Percentiles rank a stretch among this genome's conserved stretches.
phyloP scores from a whole-genome alignment of 2,888 invertebrate genomes.

The Abrostola tripartita region DNA sequence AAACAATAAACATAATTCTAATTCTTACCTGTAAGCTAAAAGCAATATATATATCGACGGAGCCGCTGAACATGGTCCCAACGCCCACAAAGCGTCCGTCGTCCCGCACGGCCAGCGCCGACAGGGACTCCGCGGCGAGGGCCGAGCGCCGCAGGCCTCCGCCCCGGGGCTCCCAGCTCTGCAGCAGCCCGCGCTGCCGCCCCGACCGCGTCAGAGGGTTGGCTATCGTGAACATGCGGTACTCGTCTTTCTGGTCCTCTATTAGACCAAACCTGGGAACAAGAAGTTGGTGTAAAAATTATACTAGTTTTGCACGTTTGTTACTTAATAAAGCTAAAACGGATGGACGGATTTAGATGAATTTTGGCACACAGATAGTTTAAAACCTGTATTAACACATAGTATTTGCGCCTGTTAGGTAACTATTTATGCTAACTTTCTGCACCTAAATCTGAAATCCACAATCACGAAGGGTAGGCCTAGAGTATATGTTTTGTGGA shows the following conservation, averaged over 20 bases:
- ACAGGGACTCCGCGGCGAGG: conserved; percentile 92
- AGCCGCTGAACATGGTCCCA: conserved; percentile 98
- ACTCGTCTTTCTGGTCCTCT: conserved; percentile 90
- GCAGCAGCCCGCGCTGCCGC: conserved; percentile 92
- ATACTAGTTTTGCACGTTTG: too few species aligned
- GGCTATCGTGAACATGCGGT: conserved; percentile 92
- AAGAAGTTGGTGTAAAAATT: too few species aligned
- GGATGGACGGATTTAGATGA: too few species aligned
- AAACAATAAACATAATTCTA: too few species aligned
- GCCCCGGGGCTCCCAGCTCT: conserved; percentile 91
- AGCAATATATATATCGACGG: conserved; percentile 96
- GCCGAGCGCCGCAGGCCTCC: conserved; percentile 88
- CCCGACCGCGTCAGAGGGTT: conserved; percentile 93
- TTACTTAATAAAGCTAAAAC: too few species aligned
- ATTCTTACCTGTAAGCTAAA: conserved; percentile 98
- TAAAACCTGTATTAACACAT: background rate
- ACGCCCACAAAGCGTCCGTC: conserved; percentile 97
- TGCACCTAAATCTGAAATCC: too few species aligned
- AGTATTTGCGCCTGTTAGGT: background rate
- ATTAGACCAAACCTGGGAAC: conserved; percentile 90
- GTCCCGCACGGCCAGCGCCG: conserved; percentile 95
- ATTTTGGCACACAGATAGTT: too few species aligned
- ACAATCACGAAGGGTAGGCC: too few species aligned
- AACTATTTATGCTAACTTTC: too few species aligned
- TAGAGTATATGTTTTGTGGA: too few species aligned